Evolutionary conservation across 2,113 vertebrate genomes (phyloP).

Genomic region (Sinocyclocheilus rhinocerous): DNA sequence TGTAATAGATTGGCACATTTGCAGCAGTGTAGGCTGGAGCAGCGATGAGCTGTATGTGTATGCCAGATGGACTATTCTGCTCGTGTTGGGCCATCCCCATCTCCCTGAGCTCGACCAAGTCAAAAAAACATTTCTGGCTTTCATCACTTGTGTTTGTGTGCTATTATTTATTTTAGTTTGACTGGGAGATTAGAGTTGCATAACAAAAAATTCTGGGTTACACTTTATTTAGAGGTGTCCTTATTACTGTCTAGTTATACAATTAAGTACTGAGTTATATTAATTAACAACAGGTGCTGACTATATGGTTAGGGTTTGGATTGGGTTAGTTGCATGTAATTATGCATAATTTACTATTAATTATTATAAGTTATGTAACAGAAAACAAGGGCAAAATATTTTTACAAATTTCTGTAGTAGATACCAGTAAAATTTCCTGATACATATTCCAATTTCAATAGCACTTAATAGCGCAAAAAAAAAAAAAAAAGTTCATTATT

Average conservation of each 20-base stretch:
- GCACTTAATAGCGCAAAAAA: too few relatives aligned
- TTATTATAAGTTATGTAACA: neutral
- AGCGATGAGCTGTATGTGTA: slow-evolving; percentile 25
- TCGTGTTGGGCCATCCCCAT: slow-evolving; percentile 7
- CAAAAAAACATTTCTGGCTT: slow-evolving; percentile 21
- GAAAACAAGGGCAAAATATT: neutral
- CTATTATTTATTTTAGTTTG: neutral
- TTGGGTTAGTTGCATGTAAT: neutral
- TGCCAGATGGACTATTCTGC: slow-evolving; percentile 47
- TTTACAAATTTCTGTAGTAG: neutral
- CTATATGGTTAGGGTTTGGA: neutral
- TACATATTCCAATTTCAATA: too few relatives aligned
- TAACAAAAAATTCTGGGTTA: neutral
- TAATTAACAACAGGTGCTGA: neutral
- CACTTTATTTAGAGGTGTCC: neutral
- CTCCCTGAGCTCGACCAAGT: slow-evolving; percentile 6
- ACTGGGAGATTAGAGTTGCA: neutral
- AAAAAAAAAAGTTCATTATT: too few relatives aligned
- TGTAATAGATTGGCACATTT: slow-evolving; percentile 44
- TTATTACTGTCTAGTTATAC: neutral
- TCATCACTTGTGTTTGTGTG: slow-evolving; percentile 10
- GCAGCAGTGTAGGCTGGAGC: slow-evolving; percentile 44
- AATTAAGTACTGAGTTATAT: neutral
- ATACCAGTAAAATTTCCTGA: neutral
- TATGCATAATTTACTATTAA: neutral